A percentile compares a stretch with the other conserved stretches of the same genome.
Evolutionary conservation across 2,797 vertebrate species (phyloP).

Genomic region (Oryzias sinensis): DNA sequence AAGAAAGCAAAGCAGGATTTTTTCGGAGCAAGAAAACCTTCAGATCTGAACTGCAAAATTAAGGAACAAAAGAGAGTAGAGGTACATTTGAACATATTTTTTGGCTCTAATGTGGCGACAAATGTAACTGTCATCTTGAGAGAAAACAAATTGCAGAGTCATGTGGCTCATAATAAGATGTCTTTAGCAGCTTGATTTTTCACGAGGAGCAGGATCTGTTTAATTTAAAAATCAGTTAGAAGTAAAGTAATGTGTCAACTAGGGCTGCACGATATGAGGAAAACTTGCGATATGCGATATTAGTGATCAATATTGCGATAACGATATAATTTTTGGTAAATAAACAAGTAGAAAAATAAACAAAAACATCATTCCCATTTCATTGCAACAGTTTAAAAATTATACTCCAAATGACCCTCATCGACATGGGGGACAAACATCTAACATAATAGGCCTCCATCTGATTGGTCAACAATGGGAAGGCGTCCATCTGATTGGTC

Average conservation of each 20-base stretch:
- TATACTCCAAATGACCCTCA: no score
- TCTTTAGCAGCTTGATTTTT: slow-evolving; percentile 17
- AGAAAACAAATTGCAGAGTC: slow-evolving; percentile 13
- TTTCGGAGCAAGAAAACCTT: background rate
- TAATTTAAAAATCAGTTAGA: slow-evolving; percentile 48
- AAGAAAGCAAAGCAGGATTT: background rate
- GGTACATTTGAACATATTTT: slow-evolving; percentile 1
- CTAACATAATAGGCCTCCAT: no score
- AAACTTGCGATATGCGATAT: no score
- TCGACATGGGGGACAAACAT: no score
- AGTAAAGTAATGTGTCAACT: slow-evolving; percentile 24
- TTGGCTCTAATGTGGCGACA: slow-evolving; percentile 12
- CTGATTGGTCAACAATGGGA: no score
- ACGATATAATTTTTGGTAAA: no score
- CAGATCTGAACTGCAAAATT: background rate
- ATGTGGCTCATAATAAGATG: slow-evolving; percentile 21
- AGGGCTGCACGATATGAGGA: no score
- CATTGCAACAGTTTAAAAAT: no score
- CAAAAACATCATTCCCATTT: no score
- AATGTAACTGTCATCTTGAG: slow-evolving; percentile 36
- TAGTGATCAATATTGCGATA: no score
- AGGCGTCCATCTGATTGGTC: no score
- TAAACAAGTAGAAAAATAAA: no score
- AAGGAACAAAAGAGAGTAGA: background rate
- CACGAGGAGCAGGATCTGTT: slow-evolving; percentile 18